A percentile compares a stretch with the other conserved stretches of the same genome.
phyloP scores from a whole-genome alignment of 2,113 vertebrate species.

The Xenopus tropicalis region DNA sequence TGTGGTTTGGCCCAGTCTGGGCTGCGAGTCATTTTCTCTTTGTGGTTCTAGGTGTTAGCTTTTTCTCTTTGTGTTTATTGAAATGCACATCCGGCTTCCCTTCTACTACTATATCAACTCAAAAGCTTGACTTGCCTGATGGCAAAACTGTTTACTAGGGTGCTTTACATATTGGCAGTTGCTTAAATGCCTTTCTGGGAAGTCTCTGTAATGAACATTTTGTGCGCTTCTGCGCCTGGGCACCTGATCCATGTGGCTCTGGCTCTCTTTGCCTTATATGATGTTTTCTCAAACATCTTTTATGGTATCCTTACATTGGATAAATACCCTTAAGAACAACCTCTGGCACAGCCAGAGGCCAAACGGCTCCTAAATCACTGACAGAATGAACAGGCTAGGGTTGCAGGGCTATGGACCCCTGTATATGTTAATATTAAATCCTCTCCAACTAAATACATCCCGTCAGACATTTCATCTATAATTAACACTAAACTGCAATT shows the following conservation, averaged over 20 bases:
- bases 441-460: background rate
- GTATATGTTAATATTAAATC: background rate
- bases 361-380: slow-evolving; percentile 4
- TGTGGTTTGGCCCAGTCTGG: no score
- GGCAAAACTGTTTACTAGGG: no score
- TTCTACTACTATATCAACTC: background rate
- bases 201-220: no score
- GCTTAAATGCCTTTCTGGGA: no score
- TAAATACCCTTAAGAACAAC: slow-evolving; percentile 33
- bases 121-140: background rate
- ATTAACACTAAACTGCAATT: background rate
- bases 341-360: slow-evolving; percentile 24
- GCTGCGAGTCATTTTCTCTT: no score
- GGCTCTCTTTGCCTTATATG: slow-evolving; percentile 28
- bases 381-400: background rate
- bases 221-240: no score
- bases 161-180: no score
- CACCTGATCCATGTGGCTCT: no score
- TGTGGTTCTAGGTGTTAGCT: no score
- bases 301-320: slow-evolving; percentile 29
- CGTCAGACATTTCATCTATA: background rate
- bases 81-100: no score
- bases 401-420: background rate
- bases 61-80: no score
- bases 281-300: slow-evolving; percentile 8